A percentile compares a stretch with the other conserved stretches of the same genome.
Conservation (phyloP, 23 tunicate genomes). For the Ascidia mentula region DNA sequence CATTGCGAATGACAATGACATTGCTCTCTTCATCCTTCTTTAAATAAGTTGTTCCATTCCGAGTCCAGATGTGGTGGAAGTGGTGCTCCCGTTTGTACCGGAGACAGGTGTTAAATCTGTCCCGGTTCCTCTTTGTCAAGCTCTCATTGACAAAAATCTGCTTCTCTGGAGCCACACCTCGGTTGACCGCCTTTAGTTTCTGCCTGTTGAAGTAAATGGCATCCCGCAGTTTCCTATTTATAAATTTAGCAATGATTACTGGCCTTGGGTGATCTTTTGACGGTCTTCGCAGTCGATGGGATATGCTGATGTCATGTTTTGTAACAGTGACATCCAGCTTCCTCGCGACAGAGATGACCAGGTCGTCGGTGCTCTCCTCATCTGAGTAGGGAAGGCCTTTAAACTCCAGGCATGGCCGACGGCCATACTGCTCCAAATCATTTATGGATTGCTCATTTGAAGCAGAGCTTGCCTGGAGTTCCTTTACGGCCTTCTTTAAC, state of each 20-base stretch:
- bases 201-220: constrained; percentile 3
- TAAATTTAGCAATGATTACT: constrained; percentile 6
- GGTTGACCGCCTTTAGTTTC: not conserved
- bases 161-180: not conserved
- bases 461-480: not conserved
- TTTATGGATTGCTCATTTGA: not conserved
- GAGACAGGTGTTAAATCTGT: constrained; percentile 5
- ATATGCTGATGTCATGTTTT: constrained; percentile 5
- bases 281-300: not conserved
- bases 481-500: not conserved
- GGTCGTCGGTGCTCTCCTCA: not conserved
- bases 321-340: not conserved
- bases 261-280: constrained; percentile 2
- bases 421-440: constrained; percentile 14
- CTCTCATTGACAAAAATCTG: constrained; percentile 3
- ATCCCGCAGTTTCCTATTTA: constrained; percentile 8
- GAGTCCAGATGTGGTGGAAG: not conserved
- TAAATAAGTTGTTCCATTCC: not conserved
- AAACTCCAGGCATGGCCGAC: constrained; percentile 5
- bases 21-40: constrained; percentile 5
- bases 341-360: not conserved
- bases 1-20: not conserved
- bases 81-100: not conserved
- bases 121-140: constrained; percentile 10
- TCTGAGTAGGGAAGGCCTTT: not conserved